Conservation (phyloP, 2,797 vertebrate species). For the Chloroceryle amazona region DNA sequence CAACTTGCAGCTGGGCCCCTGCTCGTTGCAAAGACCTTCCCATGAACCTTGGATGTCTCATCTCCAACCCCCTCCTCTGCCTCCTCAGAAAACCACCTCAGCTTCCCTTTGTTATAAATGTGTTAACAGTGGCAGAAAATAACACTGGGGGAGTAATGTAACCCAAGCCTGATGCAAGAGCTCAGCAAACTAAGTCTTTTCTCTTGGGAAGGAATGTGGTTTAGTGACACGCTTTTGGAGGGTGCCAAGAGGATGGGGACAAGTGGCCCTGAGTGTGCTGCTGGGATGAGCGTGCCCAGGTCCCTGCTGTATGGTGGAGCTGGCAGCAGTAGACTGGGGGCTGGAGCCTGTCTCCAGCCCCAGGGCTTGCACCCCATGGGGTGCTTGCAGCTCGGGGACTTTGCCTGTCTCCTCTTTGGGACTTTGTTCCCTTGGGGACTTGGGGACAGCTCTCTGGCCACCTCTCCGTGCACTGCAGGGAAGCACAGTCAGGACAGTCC, state of each 20-base stretch:
- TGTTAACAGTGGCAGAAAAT: background rate
- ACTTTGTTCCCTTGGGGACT: background rate
- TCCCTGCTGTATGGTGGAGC: fast-evolving
- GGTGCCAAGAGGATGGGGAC: background rate
- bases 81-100: background rate
- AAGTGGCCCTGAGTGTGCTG: background rate
- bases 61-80: background rate
- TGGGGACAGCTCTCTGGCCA: background rate
- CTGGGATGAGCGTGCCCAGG: fast-evolving
- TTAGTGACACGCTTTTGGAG: background rate
- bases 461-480: background rate
- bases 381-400: background rate
- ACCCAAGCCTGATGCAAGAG: background rate
- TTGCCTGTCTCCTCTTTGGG: background rate
- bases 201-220: background rate
- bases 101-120: background rate
- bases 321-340: fast-evolving
- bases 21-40: background rate
- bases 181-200: background rate
- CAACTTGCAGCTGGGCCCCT: background rate
- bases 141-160: fast-evolving
- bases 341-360: background rate
- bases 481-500: background rate
- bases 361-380: background rate
- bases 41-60: fast-evolving